phyloP scores from a whole-genome alignment of 2,888 invertebrate species.

The Athripsodes cinereus region DNA sequence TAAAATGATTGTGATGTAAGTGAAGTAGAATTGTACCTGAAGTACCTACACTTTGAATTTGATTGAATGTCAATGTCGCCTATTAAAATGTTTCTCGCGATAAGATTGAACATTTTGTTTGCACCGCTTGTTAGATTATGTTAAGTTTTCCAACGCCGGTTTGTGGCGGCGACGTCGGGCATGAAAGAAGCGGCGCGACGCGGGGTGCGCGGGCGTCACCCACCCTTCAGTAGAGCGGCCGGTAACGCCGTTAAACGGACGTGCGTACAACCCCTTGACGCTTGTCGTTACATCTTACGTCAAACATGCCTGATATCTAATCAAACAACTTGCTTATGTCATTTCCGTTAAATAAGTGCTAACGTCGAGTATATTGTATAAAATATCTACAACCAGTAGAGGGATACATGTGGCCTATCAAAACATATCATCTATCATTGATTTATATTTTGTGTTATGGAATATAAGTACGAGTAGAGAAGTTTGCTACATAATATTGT shows the following conservation, averaged over 20 bases:
- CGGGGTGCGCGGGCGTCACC: slow-evolving; percentile 13
- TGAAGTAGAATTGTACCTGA: no score
- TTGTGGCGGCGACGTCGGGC: slow-evolving; percentile 12
- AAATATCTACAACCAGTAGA: background rate
- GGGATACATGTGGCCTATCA: slow-evolving; percentile 18
- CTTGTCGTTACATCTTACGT: slow-evolving; percentile 3
- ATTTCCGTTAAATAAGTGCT: background rate
- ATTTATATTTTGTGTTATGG: slow-evolving; percentile 5
- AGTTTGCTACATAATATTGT: slow-evolving; percentile 8
- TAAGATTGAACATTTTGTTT: background rate
- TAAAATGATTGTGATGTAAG: no score
- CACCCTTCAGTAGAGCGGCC: slow-evolving; percentile 19
- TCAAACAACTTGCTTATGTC: slow-evolving; percentile 7
- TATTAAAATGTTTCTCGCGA: no score
- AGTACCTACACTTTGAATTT: no score
- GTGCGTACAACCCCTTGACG: slow-evolving; percentile 12
- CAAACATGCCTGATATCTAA: slow-evolving; percentile 12
- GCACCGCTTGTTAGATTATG: background rate
- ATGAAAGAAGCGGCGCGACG: slow-evolving; percentile 6
- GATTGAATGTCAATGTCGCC: no score
- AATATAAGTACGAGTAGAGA: background rate
- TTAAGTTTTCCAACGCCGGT: background rate
- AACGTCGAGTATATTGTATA: background rate
- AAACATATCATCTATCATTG: slow-evolving; percentile 19
- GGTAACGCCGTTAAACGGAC: slow-evolving; percentile 19